Base-by-base conservation (phyloP, 2,113 vertebrate genomes). In the Sorex fumeus region DNA sequence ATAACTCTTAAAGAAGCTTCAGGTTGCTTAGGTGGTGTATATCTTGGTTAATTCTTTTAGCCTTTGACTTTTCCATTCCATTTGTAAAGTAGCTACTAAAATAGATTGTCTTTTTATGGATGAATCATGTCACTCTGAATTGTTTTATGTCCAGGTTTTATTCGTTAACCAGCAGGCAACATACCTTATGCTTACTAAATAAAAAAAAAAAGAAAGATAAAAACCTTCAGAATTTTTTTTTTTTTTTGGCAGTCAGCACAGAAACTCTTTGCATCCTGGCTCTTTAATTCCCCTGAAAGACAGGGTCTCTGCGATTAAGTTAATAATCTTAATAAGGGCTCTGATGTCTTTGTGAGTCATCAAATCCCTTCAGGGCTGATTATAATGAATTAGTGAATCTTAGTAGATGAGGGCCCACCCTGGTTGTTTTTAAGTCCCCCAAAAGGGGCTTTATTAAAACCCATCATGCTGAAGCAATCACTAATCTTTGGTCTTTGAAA, bases 401-500 rank as follows among this genome's bases (percentile, higher is more conserved):
- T 62, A 91, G 64, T 81, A 85, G 87, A 64, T 36, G 34, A 77
- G 67, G 40, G 75, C 45, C 11, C 66, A 53, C 5, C 25, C 23
- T n/a, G 36, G 18, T 69, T 27, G 34, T 47, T 87, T 43, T 75
- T 66, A 72, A 72, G 84, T 88, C 43, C 34, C 32, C 36, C 34
- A 32, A 74, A 64, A 69, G 89, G 87, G 40, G 23, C 50, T 91
- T 84, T 88, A 74, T 81, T 53, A 84, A 95, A 90, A 71, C 0
- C 16, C 36, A 53, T 47, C 69, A 53, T 62, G 7, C 72, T 57
- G 72, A 88, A 90, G 34, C 75, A 84, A 60, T 15, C 47, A 70
- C 36, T 94, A 84, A 74, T 80, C 45, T 93, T 95, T 77, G 67
- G 13, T 83, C 40, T 92, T 84, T 91, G 84, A 90, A 85, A 40